A percentile compares a stretch with the other conserved stretches of the same genome.
phyloP scores from a whole-genome alignment of 1,140 invertebrate genomes.

The Anadara kagoshimensis region DNA sequence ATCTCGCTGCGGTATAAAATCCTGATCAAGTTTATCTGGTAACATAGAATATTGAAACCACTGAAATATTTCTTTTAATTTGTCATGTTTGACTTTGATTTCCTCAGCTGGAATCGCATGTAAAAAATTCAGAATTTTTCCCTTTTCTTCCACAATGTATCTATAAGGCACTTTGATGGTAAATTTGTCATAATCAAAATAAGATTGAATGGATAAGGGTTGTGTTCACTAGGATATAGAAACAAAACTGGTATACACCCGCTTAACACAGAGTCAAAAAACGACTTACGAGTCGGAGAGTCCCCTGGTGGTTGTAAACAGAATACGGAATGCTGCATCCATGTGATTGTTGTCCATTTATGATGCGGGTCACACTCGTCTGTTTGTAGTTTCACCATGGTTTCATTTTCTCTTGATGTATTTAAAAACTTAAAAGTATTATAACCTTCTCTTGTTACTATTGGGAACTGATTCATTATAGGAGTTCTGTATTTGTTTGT shows the following conservation, averaged over 20 bases:
- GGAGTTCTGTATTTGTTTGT: slow-evolving; percentile 39
- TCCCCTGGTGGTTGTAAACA: slow-evolving; percentile 62
- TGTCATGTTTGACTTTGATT: slow-evolving; percentile 35
- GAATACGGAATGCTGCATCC: slow-evolving; percentile 59
- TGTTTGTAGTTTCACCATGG: slow-evolving; percentile 48
- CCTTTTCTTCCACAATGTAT: slow-evolving; percentile 2
- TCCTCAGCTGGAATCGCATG: slow-evolving; percentile 34
- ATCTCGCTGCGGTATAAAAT: not conserved
- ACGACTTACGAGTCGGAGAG: slow-evolving; percentile 63
- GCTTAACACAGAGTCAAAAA: slow-evolving; percentile 58
- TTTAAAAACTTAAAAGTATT: slow-evolving; percentile 24
- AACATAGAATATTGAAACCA: slow-evolving; percentile 50
- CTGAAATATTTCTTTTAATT: slow-evolving; percentile 44
- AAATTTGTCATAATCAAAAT: slow-evolving; percentile 49
- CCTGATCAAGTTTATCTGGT: not conserved
- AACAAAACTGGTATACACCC: slow-evolving; percentile 65
- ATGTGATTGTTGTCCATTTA: slow-evolving; percentile 43
- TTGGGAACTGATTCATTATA: slow-evolving; percentile 52
- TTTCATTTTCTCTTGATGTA: too few species aligned
- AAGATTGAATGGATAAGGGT: slow-evolving; percentile 46
- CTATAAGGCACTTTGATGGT: slow-evolving; percentile 41
- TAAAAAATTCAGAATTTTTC: slow-evolving; percentile 38
- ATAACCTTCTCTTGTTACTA: slow-evolving; percentile 38
- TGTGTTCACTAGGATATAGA: not conserved
- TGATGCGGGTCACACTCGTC: slow-evolving; percentile 44